phyloP scores from a whole-genome alignment of 1,140 invertebrate species.

The Thaumatotibia leucotreta region DNA sequence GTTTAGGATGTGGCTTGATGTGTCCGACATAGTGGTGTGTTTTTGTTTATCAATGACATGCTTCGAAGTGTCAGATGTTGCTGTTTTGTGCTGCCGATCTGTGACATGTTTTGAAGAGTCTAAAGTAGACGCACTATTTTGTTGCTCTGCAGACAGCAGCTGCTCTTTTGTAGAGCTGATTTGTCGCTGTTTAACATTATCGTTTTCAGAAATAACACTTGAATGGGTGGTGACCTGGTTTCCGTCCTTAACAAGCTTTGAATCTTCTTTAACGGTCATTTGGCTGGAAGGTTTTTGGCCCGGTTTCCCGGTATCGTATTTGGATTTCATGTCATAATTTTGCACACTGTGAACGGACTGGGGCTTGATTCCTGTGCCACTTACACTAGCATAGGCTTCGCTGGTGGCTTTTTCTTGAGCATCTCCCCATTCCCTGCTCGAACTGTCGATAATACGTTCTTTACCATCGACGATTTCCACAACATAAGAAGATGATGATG shows the following conservation, averaged over 20 bases:
- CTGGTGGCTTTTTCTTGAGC: constrained; percentile 66
- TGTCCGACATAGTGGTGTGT: background rate
- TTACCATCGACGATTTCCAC: constrained; percentile 80
- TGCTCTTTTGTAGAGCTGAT: constrained; percentile 41
- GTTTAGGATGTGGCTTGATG: background rate
- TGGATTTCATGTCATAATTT: constrained; percentile 72
- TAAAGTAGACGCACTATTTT: background rate
- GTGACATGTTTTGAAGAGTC: background rate
- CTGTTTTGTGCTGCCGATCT: background rate
- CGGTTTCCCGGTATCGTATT: constrained; percentile 76
- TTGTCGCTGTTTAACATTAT: constrained; percentile 49
- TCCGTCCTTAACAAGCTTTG: constrained; percentile 61
- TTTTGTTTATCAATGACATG: background rate
- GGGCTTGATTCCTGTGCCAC: constrained; percentile 74
- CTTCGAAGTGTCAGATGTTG: background rate
- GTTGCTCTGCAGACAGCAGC: constrained; percentile 17
- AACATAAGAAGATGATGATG: constrained; percentile 76
- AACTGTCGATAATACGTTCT: constrained; percentile 77
- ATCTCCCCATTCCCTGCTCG: constrained; percentile 76
- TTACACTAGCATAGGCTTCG: constrained; percentile 71
- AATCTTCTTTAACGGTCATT: constrained; percentile 57
- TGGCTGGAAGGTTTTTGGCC: constrained; percentile 59
- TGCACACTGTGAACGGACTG: constrained; percentile 72
- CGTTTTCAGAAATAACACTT: constrained; percentile 53
- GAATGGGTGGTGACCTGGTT: constrained; percentile 54